phyloP scores from a whole-genome alignment of 1,140 invertebrate species.

The Drosophila lacteicornis region DNA sequence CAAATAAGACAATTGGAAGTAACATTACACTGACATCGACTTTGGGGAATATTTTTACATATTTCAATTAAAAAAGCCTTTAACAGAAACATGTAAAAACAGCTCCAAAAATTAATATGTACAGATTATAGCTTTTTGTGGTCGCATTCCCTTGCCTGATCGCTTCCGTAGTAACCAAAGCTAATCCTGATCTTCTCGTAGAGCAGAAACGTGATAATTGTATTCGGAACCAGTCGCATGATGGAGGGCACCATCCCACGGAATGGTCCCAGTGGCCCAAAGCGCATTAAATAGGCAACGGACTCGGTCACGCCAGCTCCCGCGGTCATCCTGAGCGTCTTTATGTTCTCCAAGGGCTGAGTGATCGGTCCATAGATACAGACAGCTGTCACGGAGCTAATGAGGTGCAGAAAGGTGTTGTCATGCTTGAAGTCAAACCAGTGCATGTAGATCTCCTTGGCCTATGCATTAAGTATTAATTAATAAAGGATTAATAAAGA shows the following conservation, averaged over 20 bases:
- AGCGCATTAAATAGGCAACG: constrained; percentile 27
- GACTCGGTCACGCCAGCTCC: neutral
- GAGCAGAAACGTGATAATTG: constrained; percentile 51
- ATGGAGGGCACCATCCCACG: constrained; percentile 53
- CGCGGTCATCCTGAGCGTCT: constrained; percentile 42
- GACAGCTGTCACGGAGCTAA: constrained; percentile 51
- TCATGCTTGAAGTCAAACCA: constrained; percentile 21
- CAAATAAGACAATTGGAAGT: neutral
- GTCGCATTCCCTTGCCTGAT: neutral
- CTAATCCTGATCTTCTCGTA: constrained; percentile 58
- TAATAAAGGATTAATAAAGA: neutral
- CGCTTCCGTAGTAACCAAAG: constrained; percentile 52
- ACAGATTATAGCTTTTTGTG: too few relatives aligned
- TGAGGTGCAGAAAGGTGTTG: constrained; percentile 42
- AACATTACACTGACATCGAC: neutral
- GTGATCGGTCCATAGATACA: constrained; percentile 40
- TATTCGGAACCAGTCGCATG: constrained; percentile 48
- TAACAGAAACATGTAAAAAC: neutral
- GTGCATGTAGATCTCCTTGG: constrained; percentile 30
- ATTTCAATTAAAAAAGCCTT: neutral
- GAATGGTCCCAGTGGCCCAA: constrained; percentile 50
- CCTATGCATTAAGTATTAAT: neutral
- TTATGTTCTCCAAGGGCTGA: constrained; percentile 60
- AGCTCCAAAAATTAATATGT: neutral
- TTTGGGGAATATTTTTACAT: neutral